Conservation (phyloP, 2,888 invertebrate genomes). For the Polyommatus icarus region DNA sequence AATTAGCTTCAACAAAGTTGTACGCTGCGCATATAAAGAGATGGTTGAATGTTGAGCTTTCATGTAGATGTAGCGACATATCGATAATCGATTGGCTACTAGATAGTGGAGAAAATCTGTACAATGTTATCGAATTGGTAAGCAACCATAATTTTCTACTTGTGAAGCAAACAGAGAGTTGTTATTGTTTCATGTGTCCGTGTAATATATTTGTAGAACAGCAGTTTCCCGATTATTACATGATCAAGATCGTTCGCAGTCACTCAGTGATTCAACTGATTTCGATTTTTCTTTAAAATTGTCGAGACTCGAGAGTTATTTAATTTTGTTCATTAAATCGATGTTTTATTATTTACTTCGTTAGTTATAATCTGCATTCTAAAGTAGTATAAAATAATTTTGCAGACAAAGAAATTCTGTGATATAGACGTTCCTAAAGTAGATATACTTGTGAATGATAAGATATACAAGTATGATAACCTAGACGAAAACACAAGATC, state of each 20-base stretch:
- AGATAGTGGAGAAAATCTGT: slow-evolving; percentile 59
- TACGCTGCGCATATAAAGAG: slow-evolving; percentile 52
- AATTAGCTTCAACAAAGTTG: slow-evolving; percentile 54
- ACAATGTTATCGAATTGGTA: slow-evolving; percentile 58
- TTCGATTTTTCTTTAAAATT: not conserved
- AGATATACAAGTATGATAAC: slow-evolving; percentile 43
- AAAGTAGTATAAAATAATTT: slow-evolving; percentile 14
- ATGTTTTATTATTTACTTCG: not conserved
- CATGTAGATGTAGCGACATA: slow-evolving; percentile 58
- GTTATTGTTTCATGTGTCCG: too few relatives aligned
- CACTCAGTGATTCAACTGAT: not conserved
- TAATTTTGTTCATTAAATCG: not conserved
- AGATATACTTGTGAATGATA: slow-evolving; percentile 35
- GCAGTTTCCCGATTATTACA: too few relatives aligned
- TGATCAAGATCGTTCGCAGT: not conserved
- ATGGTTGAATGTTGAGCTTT: slow-evolving; percentile 56
- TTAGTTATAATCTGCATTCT: too few relatives aligned
- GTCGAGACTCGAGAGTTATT: not conserved
- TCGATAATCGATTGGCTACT: slow-evolving; percentile 68
- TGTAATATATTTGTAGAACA: too few relatives aligned
- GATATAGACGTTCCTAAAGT: slow-evolving; percentile 40
- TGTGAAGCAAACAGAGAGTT: not conserved
- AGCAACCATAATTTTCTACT: slow-evolving; percentile 40
- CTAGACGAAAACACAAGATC: slow-evolving; percentile 54
- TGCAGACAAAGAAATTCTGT: slow-evolving; percentile 42